A percentile compares a stretch with the other conserved stretches of the same genome.
Conservation (phyloP, 92 coral and sea anemone genomes). For the Zoanthus sansibaricus region DNA sequence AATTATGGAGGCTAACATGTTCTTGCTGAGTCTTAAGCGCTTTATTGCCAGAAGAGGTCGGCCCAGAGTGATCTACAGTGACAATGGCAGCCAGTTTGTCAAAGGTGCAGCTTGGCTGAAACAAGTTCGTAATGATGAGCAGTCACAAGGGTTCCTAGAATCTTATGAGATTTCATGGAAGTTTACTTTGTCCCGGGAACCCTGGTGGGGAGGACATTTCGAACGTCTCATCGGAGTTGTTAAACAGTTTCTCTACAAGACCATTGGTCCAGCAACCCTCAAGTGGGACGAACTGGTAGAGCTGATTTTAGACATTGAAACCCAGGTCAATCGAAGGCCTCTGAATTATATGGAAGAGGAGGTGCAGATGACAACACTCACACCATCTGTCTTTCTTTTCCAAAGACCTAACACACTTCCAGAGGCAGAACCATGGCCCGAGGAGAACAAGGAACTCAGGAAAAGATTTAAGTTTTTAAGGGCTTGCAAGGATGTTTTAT, state of each 20-base stretch:
- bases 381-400: conserved; percentile 55
- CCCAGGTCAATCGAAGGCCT: conserved; percentile 60
- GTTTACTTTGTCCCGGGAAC: conserved; percentile 59
- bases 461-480: conserved; percentile 50
- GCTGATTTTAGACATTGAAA: conserved; percentile 63
- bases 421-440: conserved; percentile 45
- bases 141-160: conserved; percentile 58
- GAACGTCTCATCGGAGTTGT: conserved; percentile 62
- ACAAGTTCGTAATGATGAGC: conserved; percentile 37
- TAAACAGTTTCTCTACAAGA: conserved; percentile 56
- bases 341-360: conserved; percentile 66
- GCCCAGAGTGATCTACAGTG: conserved; percentile 66
- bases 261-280: conserved; percentile 54
- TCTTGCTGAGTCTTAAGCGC: conserved; percentile 59
- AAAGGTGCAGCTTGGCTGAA: conserved; percentile 66
- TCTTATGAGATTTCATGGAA: conserved; percentile 60
- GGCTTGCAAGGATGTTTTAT: conserved; percentile 58
- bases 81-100: conserved; percentile 70
- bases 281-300: conserved; percentile 56
- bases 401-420: conserved; percentile 52
- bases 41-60: conserved; percentile 69
- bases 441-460: conserved; percentile 36
- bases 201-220: conserved; percentile 73
- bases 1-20: conserved; percentile 51
- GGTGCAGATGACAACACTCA: conserved; percentile 53